These are phyloP conservation scores for Siniperca obscura DNA, from an alignment of 2,797 vertebrate genomes.

Conservation along the genomic window DNA sequence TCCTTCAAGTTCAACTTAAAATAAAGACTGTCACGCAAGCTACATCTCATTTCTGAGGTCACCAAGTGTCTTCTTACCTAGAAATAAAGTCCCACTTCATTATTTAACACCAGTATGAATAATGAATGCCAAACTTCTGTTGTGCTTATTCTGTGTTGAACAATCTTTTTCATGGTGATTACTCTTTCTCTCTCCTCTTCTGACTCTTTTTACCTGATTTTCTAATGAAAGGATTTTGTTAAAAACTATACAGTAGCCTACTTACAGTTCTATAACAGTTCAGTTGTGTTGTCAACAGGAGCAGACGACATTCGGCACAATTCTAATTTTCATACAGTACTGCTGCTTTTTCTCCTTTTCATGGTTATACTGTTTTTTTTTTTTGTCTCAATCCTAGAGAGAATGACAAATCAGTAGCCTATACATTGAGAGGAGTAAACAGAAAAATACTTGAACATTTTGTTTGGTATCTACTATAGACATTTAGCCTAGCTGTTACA, in stretches of 20 bases:
- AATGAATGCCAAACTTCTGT: slow-evolving; percentile 47
- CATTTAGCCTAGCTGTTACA: neutral
- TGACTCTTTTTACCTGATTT: neutral
- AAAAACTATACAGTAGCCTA: neutral
- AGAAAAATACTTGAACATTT: neutral
- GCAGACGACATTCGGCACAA: no score
- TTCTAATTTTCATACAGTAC: no score
- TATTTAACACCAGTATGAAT: slow-evolving; percentile 68
- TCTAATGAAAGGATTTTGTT: neutral
- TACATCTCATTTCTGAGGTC: slow-evolving; percentile 13
- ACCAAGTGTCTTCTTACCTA: slow-evolving; percentile 41
- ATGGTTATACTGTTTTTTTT: neutral
- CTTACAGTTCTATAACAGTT: neutral
- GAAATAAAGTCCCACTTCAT: slow-evolving; percentile 64
- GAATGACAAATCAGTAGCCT: neutral
- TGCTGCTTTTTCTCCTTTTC: neutral
- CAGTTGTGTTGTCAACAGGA: no score
- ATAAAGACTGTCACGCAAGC: slow-evolving; percentile 63
- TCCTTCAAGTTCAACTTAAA: slow-evolving; percentile 21
- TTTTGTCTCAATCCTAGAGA: neutral
- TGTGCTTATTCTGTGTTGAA: slow-evolving; percentile 31
- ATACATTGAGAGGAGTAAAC: neutral
- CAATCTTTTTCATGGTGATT: neutral
- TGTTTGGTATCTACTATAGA: neutral
- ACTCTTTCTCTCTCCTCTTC: neutral